Evolutionary conservation across 2,888 invertebrate species (phyloP).

Genomic region (Lagria hirta): DNA sequence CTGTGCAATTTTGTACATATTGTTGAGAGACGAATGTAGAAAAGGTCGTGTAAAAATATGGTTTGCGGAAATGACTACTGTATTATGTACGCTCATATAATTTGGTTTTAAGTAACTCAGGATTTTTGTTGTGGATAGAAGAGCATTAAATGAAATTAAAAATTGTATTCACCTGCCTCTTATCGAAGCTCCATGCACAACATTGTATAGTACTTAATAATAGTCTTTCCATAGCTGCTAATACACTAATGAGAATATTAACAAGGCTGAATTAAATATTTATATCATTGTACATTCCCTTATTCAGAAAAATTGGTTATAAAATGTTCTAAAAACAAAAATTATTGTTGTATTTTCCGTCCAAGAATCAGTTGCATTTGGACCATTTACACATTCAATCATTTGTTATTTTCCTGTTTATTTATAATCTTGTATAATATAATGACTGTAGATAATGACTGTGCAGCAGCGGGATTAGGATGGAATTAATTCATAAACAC

Average conservation of each 20-base stretch:
- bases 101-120: conserved; percentile 5
- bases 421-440: conserved; percentile 12
- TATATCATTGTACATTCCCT: conserved; percentile 17
- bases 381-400: conserved; percentile 4
- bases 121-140: conserved; percentile 8
- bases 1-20: conserved; percentile 50
- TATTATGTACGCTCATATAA: conserved; percentile 17
- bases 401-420: background rate
- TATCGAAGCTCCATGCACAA: conserved; percentile 30
- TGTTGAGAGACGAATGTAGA: conserved; percentile 10
- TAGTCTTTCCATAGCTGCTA: conserved; percentile 27
- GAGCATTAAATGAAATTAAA: conserved; percentile 5
- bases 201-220: conserved; percentile 32
- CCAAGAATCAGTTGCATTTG: conserved; percentile 7
- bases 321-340: too few species aligned
- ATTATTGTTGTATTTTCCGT: conserved; percentile 20
- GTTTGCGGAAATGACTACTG: conserved; percentile 6
- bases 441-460: conserved; percentile 5
- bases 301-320: conserved; percentile 3
- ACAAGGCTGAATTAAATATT: conserved; percentile 28
- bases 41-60: conserved; percentile 16
- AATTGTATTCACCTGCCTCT: conserved; percentile 30
- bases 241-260: conserved; percentile 21
- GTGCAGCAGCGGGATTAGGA: conserved; percentile 28
- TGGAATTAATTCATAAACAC: conserved; percentile 26